A percentile compares a stretch with the other conserved stretches of the same genome.
Evolutionary conservation across 2,797 vertebrate genomes (phyloP).

Genomic region (Xyrichtys novacula): DNA sequence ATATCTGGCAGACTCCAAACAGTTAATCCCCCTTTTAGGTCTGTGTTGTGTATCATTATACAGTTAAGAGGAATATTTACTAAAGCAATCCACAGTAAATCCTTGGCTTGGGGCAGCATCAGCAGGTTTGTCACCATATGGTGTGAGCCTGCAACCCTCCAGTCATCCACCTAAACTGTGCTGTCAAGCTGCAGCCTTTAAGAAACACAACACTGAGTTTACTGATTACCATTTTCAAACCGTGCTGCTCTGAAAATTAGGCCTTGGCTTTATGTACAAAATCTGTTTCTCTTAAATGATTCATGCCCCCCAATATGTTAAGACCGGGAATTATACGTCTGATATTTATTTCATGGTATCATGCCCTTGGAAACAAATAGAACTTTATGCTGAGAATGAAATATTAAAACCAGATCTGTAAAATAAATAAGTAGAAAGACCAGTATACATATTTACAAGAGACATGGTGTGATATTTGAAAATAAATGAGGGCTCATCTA

Average conservation of each 20-base stretch:
- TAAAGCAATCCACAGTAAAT: conserved; percentile 79
- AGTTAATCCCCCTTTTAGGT: conserved; percentile 65
- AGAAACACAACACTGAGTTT: conserved; percentile 62
- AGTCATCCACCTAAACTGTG: conserved; percentile 73
- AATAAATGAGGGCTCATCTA: conserved; percentile 85
- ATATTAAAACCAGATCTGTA: conserved; percentile 87
- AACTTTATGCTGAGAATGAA: conserved; percentile 85
- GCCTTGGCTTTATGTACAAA: conserved; percentile 81
- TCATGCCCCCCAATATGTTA: conserved; percentile 81
- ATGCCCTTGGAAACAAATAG: conserved; percentile 85
- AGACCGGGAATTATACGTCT: conserved; percentile 81
- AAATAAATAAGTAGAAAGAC: conserved; percentile 87
- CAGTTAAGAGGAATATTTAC: conserved; percentile 79
- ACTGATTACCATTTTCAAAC: conserved; percentile 75
- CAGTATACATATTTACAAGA: conserved; percentile 88
- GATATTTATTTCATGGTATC: conserved; percentile 83
- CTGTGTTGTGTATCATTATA: conserved; percentile 59
- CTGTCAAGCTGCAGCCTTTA: conserved; percentile 70
- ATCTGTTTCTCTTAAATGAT: conserved; percentile 83
- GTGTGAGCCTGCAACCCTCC: conserved; percentile 71
- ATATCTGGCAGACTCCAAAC: conserved; percentile 54
- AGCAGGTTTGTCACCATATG: conserved; percentile 81
- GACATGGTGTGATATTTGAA: conserved; percentile 85
- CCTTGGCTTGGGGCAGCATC: conserved; percentile 70
- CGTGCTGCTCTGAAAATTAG: conserved; percentile 73